A percentile compares a stretch with the other conserved stretches of the same genome.
Evolutionary conservation across 2,888 invertebrate species (phyloP).

Genomic region (Amblyjoppa proteus): DNA sequence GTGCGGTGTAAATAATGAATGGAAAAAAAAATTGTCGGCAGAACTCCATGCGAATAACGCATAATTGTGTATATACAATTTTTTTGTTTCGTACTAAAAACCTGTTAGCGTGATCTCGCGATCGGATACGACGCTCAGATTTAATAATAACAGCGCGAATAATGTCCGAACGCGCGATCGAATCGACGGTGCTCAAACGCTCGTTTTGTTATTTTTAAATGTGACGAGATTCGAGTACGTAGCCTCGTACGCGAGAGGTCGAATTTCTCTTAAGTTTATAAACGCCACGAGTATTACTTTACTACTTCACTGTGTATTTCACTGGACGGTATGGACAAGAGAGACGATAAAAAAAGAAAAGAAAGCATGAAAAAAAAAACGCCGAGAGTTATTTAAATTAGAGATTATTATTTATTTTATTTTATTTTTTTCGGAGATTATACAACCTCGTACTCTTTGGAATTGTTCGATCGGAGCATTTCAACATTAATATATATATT

Average conservation of each 20-base stretch:
- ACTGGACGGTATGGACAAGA: not conserved
- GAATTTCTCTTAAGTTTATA: slow-evolving; percentile 4
- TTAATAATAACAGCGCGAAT: not conserved
- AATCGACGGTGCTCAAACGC: slow-evolving; percentile 20
- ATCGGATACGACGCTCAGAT: not conserved
- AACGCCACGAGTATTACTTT: slow-evolving; percentile 33
- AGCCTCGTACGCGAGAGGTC: not conserved
- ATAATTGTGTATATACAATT: slow-evolving; percentile 28
- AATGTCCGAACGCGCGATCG: slow-evolving; percentile 15
- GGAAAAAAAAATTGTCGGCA: not conserved
- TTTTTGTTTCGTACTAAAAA: slow-evolving; percentile 19
- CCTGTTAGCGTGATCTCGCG: not conserved
- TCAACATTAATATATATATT: not conserved
- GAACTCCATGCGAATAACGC: not conserved
- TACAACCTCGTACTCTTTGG: slow-evolving; percentile 14
- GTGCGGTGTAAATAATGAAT: not conserved
- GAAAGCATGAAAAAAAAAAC: not conserved
- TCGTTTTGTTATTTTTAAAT: slow-evolving; percentile 37
- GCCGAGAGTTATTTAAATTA: not conserved
- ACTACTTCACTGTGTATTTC: slow-evolving; percentile 19
- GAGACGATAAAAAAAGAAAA: not conserved
- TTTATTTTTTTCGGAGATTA: too few relatives aligned
- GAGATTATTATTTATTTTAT: slow-evolving; percentile 30
- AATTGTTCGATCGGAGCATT: not conserved
- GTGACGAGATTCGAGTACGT: slow-evolving; percentile 15